Evolutionary conservation across 2,113 vertebrate genomes (phyloP).

Genomic region (Myanophis thanlyinensis): DNA sequence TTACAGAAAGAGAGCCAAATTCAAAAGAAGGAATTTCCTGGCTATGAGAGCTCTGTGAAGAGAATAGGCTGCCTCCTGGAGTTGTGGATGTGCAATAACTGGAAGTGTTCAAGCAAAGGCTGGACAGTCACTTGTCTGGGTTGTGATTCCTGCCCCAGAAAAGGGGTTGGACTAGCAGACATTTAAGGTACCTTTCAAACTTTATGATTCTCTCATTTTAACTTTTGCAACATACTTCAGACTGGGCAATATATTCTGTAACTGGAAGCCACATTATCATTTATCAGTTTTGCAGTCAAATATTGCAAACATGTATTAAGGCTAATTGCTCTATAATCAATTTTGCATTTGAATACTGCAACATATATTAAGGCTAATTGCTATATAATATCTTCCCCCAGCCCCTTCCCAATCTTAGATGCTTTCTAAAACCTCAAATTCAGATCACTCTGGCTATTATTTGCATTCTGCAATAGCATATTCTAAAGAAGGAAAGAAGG

Average conservation of each 20-base stretch:
- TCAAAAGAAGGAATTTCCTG: not conserved
- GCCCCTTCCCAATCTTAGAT: not conserved
- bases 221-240: accelerated
- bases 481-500: not conserved
- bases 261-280: not conserved
- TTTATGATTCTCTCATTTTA: not conserved
- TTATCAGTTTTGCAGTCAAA: not conserved
- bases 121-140: not conserved
- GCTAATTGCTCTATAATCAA: not conserved
- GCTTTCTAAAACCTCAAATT: not conserved
- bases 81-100: not conserved
- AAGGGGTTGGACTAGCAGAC: not conserved
- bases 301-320: slow-evolving; percentile 6
- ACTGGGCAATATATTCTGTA: not conserved
- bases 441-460: not conserved
- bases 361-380: not conserved
- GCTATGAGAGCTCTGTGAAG: not conserved
- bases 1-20: not conserved
- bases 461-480: slow-evolving; percentile 12
- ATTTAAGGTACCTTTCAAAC: not conserved
- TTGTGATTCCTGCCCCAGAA: not conserved
- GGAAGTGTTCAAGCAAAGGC: not conserved
- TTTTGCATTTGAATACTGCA: slow-evolving; percentile 6
- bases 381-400: not conserved
- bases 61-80: not conserved